Base-by-base conservation (phyloP, 1,140 invertebrate species). In the Chrysopa pallens region DNA sequence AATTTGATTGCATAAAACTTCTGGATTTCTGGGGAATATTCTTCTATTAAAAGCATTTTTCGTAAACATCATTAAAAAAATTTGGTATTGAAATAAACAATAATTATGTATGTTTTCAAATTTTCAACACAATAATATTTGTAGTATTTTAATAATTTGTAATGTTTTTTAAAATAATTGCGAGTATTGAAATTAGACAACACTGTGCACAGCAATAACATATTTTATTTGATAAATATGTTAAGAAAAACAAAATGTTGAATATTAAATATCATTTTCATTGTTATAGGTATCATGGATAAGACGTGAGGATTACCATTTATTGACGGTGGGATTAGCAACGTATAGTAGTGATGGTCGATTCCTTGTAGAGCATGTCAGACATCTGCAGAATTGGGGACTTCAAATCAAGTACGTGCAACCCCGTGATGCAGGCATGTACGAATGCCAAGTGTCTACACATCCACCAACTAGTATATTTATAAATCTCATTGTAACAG, bases 401-500 rank as follows among this genome's bases (percentile, higher is more conserved):
- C 62, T 85, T 31, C 68, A 78, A 46, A 78, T 85, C 52, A 76
- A 78, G 52, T 72, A 71, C 47, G 80, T 82, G 6, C 76, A 72
- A 29, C 63, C 71, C 6, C 64, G 72, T 11, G 82, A 86, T 53
- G 73, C 70, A 6, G 81, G 80, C n/a, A 59, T 80, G 23, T 85
- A 84, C 54, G 80, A 84, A 60, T 85, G 81, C 59, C 81, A 84
- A 69, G 71, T 84, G 48, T 81, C 79, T 38, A 78, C 79, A 36
- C 78, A 85, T 61, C 82, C 82, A 41, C 79, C 81, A 42, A 73
- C 76, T 38, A 81, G 78, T 57, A 78, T 81, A 60, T 76, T 82
- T 59, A 62, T 84, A 42, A 71, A 73, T 50, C 68, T 86, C 47
- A 73, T 74, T 58, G 79, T 86, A 46, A 77, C 84, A 46, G 80